Conservation (phyloP, 37 sponge, comb jelly and placozoan species). For the Cladorhizidae sp. region DNA sequence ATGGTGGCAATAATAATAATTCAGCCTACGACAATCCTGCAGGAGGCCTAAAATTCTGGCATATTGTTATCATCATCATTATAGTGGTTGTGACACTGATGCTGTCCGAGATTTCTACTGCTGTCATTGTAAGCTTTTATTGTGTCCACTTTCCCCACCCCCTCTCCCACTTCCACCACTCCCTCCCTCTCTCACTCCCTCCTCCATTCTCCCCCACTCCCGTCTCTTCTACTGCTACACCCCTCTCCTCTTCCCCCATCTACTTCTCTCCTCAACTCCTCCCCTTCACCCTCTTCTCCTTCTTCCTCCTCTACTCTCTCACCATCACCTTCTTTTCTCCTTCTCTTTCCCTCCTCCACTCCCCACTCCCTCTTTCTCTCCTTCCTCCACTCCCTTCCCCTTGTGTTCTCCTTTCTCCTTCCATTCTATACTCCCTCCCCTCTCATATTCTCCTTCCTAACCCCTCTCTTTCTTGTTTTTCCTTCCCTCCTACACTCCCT, state of each 20-base stretch:
- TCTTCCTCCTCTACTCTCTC: background rate
- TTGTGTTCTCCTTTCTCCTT: too few species aligned
- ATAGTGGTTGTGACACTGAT: too few species aligned
- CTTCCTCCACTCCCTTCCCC: background rate
- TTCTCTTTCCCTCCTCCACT: background rate
- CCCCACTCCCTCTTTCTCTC: background rate
- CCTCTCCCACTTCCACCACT: background rate
- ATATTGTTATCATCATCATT: too few species aligned
- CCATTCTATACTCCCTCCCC: too few species aligned
- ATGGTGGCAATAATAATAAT: too few species aligned
- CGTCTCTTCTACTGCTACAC: background rate
- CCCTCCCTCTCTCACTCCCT: background rate
- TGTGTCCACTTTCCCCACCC: too few species aligned
- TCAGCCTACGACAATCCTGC: too few species aligned
- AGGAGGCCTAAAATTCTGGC: too few species aligned
- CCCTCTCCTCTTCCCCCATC: background rate
- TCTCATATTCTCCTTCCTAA: too few species aligned
- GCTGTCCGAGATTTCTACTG: background rate
- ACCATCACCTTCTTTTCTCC: background rate
- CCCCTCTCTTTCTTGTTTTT: background rate
- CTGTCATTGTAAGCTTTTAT: background rate
- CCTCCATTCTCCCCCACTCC: background rate
- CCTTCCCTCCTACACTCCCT: background rate
- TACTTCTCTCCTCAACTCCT: background rate
- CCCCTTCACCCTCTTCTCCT: background rate